phyloP scores from a whole-genome alignment of 64 coral and sea anemone genomes.

The Actinia equina region DNA sequence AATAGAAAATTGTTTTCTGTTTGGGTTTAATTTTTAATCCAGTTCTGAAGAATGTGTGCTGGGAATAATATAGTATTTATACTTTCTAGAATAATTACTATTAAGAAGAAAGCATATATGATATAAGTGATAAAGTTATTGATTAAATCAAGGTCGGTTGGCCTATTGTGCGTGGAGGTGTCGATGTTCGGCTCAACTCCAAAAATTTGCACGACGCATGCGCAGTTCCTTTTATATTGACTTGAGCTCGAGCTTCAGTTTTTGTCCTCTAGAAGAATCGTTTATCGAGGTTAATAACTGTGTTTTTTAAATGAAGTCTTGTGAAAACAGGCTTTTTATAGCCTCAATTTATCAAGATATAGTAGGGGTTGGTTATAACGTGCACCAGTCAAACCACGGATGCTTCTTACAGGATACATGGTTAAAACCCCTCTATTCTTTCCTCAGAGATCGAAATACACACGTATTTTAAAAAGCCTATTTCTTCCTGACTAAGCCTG shows the following conservation, averaged over 20 bases:
- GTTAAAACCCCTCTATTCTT: too few species aligned
- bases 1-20: background rate
- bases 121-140: background rate
- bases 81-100: background rate
- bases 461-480: background rate
- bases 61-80: background rate
- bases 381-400: too few species aligned
- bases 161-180: background rate
- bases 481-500: background rate
- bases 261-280: background rate
- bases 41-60: background rate
- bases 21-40: background rate
- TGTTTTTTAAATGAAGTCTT: too few species aligned
- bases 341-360: too few species aligned
- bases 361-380: too few species aligned
- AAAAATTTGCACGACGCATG: background rate
- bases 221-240: background rate
- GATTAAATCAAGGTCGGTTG: background rate
- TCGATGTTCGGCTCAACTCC: background rate
- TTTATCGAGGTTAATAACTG: background rate
- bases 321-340: too few species aligned
- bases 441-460: too few species aligned
- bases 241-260: background rate
- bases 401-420: too few species aligned
- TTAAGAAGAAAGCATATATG: background rate